phyloP scores from a whole-genome alignment of 1,140 invertebrate species.

The Trichomalopsis sarcophagae region DNA sequence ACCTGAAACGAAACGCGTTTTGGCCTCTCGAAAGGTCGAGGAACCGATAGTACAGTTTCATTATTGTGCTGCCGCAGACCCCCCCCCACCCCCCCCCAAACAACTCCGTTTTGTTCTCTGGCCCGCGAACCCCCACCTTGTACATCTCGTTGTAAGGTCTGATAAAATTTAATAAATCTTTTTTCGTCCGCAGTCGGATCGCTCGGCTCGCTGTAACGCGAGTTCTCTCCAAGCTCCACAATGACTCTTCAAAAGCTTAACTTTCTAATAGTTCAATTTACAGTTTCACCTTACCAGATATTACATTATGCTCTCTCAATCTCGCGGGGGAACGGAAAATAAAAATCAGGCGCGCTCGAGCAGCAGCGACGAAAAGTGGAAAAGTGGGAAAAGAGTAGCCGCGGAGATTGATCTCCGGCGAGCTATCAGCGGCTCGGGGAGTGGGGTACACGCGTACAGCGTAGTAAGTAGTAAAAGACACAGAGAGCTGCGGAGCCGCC shows the following conservation, averaged over 20 bases:
- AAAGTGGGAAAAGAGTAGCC: neutral
- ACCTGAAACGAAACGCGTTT: neutral
- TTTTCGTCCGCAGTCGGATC: too few species aligned
- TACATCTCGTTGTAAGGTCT: too few species aligned
- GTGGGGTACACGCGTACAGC: neutral
- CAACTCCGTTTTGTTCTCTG: too few species aligned
- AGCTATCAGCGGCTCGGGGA: neutral
- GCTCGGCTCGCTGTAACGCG: neutral
- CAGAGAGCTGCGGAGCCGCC: neutral
- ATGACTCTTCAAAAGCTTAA: conserved; percentile 36
- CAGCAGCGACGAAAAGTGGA: neutral
- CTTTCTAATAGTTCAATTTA: conserved; percentile 42
- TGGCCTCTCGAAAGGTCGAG: neutral
- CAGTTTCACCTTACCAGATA: conserved; percentile 19
- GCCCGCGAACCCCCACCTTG: too few species aligned
- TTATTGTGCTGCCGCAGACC: too few species aligned
- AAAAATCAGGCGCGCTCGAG: neutral
- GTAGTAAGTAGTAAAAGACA: neutral
- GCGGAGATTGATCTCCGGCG: neutral
- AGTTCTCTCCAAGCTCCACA: conserved; percentile 19
- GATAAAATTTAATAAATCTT: too few species aligned
- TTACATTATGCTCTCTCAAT: neutral
- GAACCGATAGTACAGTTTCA: neutral
- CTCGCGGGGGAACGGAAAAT: conserved; percentile 15
- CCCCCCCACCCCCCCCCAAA: too few species aligned